Evolutionary conservation across 2,888 invertebrate genomes (phyloP).

Genomic region (Parasteatoda lunata): DNA sequence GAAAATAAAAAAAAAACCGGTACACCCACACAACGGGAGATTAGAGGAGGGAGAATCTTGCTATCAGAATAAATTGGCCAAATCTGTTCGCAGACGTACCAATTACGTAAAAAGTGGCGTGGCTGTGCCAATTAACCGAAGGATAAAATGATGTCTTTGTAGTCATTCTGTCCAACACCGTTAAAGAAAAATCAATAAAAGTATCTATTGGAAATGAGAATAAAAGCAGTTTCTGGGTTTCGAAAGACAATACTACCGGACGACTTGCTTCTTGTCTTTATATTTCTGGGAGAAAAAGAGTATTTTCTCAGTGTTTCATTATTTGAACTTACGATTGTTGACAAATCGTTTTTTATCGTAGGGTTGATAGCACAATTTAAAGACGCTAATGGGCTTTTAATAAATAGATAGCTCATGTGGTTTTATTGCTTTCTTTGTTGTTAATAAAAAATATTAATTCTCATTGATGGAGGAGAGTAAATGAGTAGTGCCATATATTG

Average conservation of each 20-base stretch:
- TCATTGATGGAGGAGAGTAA: no score
- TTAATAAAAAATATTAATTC: no score
- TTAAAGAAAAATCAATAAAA: conserved; percentile 40
- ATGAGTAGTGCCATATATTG: no score
- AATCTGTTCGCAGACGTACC: conserved; percentile 40
- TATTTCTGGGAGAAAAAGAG: background rate
- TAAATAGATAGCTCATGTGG: no score
- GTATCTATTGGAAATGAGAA: conserved; percentile 23
- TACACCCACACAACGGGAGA: conserved; percentile 18
- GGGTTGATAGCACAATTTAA: conserved; percentile 1
- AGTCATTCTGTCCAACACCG: conserved; percentile 20
- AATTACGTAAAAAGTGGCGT: conserved; percentile 46
- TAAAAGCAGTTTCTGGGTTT: conserved; percentile 19
- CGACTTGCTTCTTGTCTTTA: background rate
- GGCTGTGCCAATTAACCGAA: conserved; percentile 35
- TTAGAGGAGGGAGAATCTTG: conserved; percentile 14
- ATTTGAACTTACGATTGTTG: background rate
- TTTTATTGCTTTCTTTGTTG: no score
- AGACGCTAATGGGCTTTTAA: background rate
- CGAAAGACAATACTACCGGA: background rate
- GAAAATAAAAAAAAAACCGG: conserved; percentile 20
- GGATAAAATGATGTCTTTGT: conserved; percentile 31
- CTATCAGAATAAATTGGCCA: conserved; percentile 55
- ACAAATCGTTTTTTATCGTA: conserved; percentile 10
- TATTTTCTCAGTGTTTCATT: background rate